These are phyloP conservation scores for Listronotus bonariensis DNA, from an alignment of 1,140 invertebrate species.

Conservation along the genomic window DNA sequence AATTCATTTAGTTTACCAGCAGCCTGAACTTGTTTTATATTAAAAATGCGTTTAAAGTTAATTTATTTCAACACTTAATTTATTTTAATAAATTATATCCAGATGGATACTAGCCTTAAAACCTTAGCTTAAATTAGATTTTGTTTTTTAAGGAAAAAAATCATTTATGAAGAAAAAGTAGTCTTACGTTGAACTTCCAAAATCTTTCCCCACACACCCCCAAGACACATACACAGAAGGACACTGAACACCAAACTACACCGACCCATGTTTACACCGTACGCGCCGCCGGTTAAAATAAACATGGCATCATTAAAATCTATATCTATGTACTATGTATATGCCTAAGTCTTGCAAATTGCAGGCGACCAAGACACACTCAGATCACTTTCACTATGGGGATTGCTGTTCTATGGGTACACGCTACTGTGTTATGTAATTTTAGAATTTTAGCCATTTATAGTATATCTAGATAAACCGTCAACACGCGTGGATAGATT, in stretches of 20 bases:
- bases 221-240: conserved; percentile 8
- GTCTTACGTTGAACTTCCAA: conserved; percentile 33
- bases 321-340: conserved; percentile 13
- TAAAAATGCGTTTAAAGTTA: too few species aligned
- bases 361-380: conserved; percentile 25
- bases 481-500: too few species aligned
- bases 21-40: too few species aligned
- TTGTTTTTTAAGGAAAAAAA: too few species aligned
- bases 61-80: too few species aligned
- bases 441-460: neutral
- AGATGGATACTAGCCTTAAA: too few species aligned
- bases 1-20: too few species aligned
- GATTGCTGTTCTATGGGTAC: conserved; percentile 19
- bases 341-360: conserved; percentile 18
- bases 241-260: conserved; percentile 7
- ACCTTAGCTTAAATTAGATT: too few species aligned
- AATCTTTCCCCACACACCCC: conserved; percentile 13
- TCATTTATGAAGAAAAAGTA: too few species aligned
- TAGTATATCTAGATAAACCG: neutral
- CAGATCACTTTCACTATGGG: conserved; percentile 29
- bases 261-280: conserved; percentile 18
- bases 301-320: conserved; percentile 24
- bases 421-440: conserved; percentile 21
- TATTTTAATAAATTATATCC: too few species aligned
- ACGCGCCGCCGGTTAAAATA: conserved; percentile 26